phyloP scores from a whole-genome alignment of 2,113 vertebrate species.

The Neolamprologus variostigma region DNA sequence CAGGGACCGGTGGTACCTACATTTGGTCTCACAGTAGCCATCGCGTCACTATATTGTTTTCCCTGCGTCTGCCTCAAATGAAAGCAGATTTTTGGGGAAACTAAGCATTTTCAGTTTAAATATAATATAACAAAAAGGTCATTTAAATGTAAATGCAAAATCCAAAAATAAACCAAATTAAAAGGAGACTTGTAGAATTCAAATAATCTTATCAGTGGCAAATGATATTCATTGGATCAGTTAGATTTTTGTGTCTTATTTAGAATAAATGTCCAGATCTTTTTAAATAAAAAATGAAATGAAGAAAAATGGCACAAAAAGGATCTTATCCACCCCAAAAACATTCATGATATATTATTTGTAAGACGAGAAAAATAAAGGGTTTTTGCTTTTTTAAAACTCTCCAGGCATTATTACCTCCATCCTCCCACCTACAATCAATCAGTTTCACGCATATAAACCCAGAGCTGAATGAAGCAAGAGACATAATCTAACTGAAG shows the following conservation, averaged over 20 bases:
- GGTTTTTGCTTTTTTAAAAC: not conserved
- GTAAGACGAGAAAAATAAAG: not conserved
- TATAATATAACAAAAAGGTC: not conserved
- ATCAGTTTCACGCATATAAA: not conserved
- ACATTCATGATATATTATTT: not conserved
- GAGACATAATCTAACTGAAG: not conserved
- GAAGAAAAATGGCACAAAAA: not conserved
- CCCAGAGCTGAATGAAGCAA: not conserved
- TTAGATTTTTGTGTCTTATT: accelerated
- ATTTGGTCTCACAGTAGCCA: not conserved
- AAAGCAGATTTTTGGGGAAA: accelerated
- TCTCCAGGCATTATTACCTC: not conserved
- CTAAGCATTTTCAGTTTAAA: accelerated
- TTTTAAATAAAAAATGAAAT: accelerated
- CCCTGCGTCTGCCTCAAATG: accelerated
- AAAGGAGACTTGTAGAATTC: not conserved
- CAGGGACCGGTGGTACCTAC: not conserved
- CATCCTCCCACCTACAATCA: not conserved
- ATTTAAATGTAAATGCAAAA: not conserved
- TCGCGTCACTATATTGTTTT: not conserved
- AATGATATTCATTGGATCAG: accelerated
- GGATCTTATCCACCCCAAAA: too few relatives aligned
- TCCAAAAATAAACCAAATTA: not conserved
- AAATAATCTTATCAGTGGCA: not conserved
- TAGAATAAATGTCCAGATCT: not conserved